These are phyloP conservation scores for Sylvicola cinctus DNA, from an alignment of 2,888 invertebrate species.

Conservation along the genomic window DNA sequence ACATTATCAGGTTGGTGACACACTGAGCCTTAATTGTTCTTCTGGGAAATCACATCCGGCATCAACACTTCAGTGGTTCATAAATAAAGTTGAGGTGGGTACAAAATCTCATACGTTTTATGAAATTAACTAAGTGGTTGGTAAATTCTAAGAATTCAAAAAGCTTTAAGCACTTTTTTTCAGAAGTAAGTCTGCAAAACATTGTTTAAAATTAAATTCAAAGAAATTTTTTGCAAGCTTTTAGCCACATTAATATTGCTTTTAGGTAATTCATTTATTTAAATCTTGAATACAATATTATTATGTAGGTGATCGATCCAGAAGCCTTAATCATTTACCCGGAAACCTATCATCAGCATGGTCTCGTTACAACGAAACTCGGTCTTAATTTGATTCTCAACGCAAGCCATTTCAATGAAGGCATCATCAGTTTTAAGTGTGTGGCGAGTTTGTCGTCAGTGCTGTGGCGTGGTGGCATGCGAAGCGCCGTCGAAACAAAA, in stretches of 20 bases:
- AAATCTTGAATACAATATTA: too few relatives aligned
- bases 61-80: slow-evolving; percentile 54
- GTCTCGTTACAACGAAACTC: slow-evolving; percentile 34
- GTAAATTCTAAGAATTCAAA: too few relatives aligned
- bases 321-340: slow-evolving; percentile 31
- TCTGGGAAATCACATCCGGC: slow-evolving; percentile 58
- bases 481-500: slow-evolving; percentile 32
- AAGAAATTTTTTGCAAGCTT: too few relatives aligned
- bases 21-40: slow-evolving; percentile 52
- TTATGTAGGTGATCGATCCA: slow-evolving; percentile 29
- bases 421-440: slow-evolving; percentile 38
- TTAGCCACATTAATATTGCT: too few relatives aligned
- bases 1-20: slow-evolving; percentile 53
- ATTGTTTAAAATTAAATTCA: too few relatives aligned
- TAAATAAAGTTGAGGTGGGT: slow-evolving; percentile 53
- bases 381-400: slow-evolving; percentile 33
- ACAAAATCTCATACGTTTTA: too few relatives aligned
- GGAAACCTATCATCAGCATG: slow-evolving; percentile 31
- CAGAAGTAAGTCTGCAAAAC: too few relatives aligned
- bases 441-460: slow-evolving; percentile 37
- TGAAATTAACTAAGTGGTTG: too few relatives aligned
- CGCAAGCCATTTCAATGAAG: slow-evolving; percentile 34
- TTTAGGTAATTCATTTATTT: too few relatives aligned
- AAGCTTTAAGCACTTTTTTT: too few relatives aligned
- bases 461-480: slow-evolving; percentile 35